phyloP scores from a whole-genome alignment of 2,797 vertebrate genomes.

The Gorsachius magnificus region DNA sequence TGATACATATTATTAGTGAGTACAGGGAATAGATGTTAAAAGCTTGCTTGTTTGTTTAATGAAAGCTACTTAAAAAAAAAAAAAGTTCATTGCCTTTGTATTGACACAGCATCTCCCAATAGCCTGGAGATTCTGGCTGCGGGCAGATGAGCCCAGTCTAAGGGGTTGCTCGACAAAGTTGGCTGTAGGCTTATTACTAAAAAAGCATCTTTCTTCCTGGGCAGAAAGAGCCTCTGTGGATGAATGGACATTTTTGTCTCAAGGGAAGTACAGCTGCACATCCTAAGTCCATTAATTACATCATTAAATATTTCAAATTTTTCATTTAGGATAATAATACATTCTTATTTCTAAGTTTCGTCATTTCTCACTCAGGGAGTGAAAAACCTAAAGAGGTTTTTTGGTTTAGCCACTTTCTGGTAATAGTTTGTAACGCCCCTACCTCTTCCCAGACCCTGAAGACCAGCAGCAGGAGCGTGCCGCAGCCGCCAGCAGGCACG shows the following conservation, averaged over 20 bases:
- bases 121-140: neutral
- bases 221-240: neutral
- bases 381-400: neutral
- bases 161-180: neutral
- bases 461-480: neutral
- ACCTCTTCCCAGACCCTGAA: constrained; percentile 56
- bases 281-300: neutral
- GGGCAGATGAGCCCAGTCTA: neutral
- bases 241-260: neutral
- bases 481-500: accelerated
- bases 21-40: neutral
- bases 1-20: neutral
- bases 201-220: neutral
- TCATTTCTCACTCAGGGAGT: accelerated
- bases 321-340: neutral
- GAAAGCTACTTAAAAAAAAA: neutral
- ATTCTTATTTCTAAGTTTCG: accelerated
- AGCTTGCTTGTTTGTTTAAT: neutral
- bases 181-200: neutral
- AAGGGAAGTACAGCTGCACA: neutral
- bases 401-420: neutral
- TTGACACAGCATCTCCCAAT: neutral
- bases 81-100: neutral
- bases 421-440: neutral
- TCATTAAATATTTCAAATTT: neutral